Evolutionary conservation across 2,797 vertebrate genomes (phyloP), one percentile per base, ranked within the genome.

Genomic region (Enteromius afrohamiltoni): DNA sequence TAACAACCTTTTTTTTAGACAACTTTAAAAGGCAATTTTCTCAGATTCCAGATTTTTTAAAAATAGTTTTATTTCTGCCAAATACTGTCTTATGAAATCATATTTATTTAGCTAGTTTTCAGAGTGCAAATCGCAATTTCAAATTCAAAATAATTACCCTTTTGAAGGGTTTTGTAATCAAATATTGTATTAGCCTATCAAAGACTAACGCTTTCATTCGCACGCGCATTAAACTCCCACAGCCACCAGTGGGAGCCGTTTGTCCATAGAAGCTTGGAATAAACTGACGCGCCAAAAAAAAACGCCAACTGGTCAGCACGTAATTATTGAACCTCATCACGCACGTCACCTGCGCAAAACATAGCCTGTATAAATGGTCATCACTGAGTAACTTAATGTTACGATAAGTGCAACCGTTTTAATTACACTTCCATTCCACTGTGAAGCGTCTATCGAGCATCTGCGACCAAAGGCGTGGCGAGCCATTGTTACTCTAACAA

Each of bases 391-490:
- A 1, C 16, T 3, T 21, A 21, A 31, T 1, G 37, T 2, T 7
- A 1, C 6, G 3, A 23, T 26, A 0, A 40, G 11, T 53, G 8
- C n/a, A 34, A 0, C 2, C 8, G 34, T 17, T 60, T 42, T 26
- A 2, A 3, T 6, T 26, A n/a, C 14, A 60, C 53, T 26, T 8
- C 19, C 37, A 69, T 47, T 77, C 76, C 77, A 84, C 67, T 87
- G 83, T 81, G 77, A 62, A 47, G 37, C 37, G 23, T 29, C 88
- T 85, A 87, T 87, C 29, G 69, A 88, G 91, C 91, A 91, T 91
- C 91, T 88, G 88, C 80, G 92, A 92, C 92, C 92, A 93, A 93
- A 93, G 92, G 93, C 92, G 92, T 90, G 91, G 91, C 19, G 68
- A 84, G 88, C 91, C 90, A 90, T 91, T 93, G 92, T 91, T 90